Evolutionary conservation across 2,113 vertebrate genomes (phyloP).

Genomic region (Cochlearius cochlearius): DNA sequence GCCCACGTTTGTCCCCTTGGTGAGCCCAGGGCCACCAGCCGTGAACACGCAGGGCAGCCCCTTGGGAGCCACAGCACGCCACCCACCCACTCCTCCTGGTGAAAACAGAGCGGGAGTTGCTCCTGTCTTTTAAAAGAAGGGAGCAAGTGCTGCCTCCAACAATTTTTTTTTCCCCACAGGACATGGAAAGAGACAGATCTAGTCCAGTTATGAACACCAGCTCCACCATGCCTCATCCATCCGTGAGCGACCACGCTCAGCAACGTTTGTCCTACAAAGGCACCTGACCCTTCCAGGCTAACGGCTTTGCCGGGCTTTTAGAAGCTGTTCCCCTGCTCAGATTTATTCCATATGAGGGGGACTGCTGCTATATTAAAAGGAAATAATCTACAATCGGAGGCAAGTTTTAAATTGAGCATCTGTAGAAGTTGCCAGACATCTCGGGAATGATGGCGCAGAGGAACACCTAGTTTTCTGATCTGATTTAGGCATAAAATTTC

Average conservation of each 20-base stretch:
- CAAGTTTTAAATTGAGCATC: not conserved
- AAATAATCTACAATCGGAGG: not conserved
- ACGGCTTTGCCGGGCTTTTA: not conserved
- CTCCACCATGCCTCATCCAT: not conserved
- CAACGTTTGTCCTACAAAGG: not conserved
- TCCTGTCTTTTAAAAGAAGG: not conserved
- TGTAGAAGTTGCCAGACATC: not conserved
- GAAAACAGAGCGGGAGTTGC: not conserved
- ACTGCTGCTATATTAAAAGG: not conserved
- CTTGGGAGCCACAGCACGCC: not conserved
- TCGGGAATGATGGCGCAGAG: not conserved
- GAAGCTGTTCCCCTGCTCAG: not conserved
- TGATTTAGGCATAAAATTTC: not conserved
- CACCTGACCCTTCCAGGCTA: not conserved
- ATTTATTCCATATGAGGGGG: not conserved
- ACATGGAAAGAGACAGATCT: not conserved
- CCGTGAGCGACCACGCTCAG: rapidly evolving
- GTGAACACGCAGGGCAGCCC: rapidly evolving
- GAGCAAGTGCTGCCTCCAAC: not conserved
- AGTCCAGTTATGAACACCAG: not conserved
- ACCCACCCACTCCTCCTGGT: rapidly evolving
- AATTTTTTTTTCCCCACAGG: not conserved
- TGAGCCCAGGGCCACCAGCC: not conserved
- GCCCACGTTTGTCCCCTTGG: too few relatives aligned
- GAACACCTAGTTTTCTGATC: not conserved